These are phyloP conservation scores for Morpho deidamia DNA, from an alignment of 2,888 invertebrate genomes.

Conservation along the genomic window DNA sequence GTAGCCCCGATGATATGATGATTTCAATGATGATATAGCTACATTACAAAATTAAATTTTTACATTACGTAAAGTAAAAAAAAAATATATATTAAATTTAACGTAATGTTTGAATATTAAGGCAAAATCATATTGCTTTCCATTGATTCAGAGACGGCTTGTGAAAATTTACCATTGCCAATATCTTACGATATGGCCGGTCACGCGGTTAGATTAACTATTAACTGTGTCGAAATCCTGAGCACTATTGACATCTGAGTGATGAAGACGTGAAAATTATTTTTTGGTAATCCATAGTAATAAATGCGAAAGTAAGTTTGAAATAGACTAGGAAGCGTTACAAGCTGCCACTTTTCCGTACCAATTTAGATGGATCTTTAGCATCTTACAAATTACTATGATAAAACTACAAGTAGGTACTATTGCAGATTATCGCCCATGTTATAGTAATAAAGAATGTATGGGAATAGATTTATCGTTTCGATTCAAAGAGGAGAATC, in stretches of 20 bases:
- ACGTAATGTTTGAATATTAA: no score
- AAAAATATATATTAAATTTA: no score
- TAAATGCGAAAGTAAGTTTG: no score
- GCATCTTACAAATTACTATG: background rate
- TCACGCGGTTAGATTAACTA: slow-evolving; percentile 1
- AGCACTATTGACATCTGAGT: slow-evolving; percentile 1
- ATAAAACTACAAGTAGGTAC: background rate
- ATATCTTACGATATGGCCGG: slow-evolving; percentile 13
- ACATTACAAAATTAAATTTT: no score
- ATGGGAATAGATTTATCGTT: slow-evolving; percentile 21
- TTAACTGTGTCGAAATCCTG: slow-evolving; percentile 4
- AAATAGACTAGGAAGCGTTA: no score
- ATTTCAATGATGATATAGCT: no score
- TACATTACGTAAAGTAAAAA: no score
- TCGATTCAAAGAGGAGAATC: slow-evolving; percentile 16
- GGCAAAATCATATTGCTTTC: no score
- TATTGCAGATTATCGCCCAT: slow-evolving; percentile 6
- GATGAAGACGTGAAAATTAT: background rate
- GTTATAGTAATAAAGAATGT: slow-evolving; percentile 9
- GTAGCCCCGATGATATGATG: no score
- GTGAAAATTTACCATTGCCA: slow-evolving; percentile 23
- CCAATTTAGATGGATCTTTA: no score
- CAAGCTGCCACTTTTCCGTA: no score
- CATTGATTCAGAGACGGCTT: slow-evolving; percentile 2
- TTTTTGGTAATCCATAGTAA: no score